Conservation (phyloP, 2,113 vertebrate species). For the Ia io region DNA sequence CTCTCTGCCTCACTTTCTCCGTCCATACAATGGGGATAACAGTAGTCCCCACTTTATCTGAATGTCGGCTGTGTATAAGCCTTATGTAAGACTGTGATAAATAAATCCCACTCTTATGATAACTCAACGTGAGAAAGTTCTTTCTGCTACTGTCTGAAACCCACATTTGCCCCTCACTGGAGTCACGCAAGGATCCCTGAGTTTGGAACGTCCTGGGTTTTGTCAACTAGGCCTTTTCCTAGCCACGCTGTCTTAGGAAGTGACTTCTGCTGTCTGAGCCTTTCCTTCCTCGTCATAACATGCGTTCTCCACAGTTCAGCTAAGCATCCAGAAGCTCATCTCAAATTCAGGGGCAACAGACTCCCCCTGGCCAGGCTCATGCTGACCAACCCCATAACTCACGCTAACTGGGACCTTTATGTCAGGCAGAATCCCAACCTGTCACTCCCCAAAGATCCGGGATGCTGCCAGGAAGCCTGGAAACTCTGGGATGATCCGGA, state of each 20-base stretch:
- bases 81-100: not conserved
- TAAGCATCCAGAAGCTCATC: not conserved
- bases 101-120: not conserved
- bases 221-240: not conserved
- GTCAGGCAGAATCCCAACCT: accelerated
- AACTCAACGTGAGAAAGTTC: not conserved
- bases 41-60: too few relatives aligned
- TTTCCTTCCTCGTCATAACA: not conserved
- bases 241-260: not conserved
- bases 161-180: too few relatives aligned
- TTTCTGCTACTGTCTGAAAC: not conserved
- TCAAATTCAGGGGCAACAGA: not conserved
- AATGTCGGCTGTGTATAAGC: not conserved
- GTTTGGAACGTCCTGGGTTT: not conserved
- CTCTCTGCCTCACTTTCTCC: not conserved
- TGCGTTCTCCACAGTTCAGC: too few relatives aligned
- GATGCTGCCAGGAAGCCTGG: not conserved
- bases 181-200: not conserved
- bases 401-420: not conserved
- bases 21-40: not conserved
- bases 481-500: not conserved
- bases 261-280: not conserved
- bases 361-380: not conserved
- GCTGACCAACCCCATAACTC: not conserved
- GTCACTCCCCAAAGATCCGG: not conserved